phyloP scores from a whole-genome alignment of 2,797 vertebrate species.

The Falco cherrug region DNA sequence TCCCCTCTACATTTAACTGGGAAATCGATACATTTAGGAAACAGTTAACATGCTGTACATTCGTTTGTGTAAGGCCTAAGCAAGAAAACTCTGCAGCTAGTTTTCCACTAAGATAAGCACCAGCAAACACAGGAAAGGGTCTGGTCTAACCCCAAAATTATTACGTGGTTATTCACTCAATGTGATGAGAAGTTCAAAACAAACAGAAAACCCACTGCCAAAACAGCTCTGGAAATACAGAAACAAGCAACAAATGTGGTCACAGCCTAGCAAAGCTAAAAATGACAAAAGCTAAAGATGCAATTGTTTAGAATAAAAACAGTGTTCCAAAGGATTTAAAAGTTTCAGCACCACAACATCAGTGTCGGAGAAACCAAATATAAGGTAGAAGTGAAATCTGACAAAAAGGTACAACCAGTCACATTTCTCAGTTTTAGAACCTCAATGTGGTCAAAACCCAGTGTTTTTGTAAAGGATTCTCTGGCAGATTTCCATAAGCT shows the following conservation, averaged over 20 bases:
- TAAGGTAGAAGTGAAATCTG: neutral
- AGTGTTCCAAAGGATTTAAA: neutral
- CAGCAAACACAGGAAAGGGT: neutral
- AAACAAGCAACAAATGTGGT: accelerated
- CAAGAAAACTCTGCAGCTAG: neutral
- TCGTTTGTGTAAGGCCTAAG: neutral
- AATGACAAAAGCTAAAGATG: neutral
- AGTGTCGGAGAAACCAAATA: neutral
- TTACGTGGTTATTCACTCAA: neutral
- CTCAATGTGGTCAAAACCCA: neutral
- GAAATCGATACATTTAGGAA: neutral
- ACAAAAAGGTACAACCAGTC: neutral
- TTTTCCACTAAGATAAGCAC: neutral
- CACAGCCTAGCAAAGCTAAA: neutral
- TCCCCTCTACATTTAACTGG: neutral
- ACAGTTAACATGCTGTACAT: neutral
- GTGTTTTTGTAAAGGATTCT: neutral
- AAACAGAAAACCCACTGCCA: neutral
- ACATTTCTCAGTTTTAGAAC: neutral
- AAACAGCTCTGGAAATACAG: neutral
- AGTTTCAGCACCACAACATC: neutral
- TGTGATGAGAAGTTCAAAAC: neutral
- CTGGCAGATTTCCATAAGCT: neutral
- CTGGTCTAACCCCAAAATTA: neutral
- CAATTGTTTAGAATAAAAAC: neutral